Percentiles rank a stretch among this genome's conserved stretches.
phyloP scores from a whole-genome alignment of 2,888 invertebrate species.

The Caenorhabditis afra region DNA sequence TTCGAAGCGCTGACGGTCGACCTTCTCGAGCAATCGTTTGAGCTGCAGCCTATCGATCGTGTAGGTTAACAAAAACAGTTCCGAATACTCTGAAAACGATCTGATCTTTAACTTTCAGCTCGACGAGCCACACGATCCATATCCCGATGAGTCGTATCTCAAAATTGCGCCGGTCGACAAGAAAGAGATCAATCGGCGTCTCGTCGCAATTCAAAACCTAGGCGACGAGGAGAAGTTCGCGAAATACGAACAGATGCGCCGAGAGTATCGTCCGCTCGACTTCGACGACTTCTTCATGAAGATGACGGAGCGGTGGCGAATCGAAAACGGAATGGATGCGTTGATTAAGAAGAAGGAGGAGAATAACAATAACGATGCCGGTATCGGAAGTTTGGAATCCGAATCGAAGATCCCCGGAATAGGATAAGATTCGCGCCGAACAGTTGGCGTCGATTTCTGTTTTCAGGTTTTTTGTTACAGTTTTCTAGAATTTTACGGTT shows the following conservation, averaged over 20 bases:
- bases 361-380: too few species aligned
- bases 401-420: too few species aligned
- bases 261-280: neutral
- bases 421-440: too few species aligned
- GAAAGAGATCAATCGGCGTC: slow-evolving; percentile 3
- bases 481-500: too few species aligned
- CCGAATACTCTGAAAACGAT: neutral
- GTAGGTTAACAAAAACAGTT: too few species aligned
- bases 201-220: neutral
- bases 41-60: slow-evolving; percentile 2
- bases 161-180: slow-evolving; percentile 17
- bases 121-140: neutral
- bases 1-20: neutral
- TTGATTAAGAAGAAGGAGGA: too few species aligned
- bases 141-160: slow-evolving; percentile 4
- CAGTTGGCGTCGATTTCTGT: too few species aligned
- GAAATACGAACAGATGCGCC: neutral
- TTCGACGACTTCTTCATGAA: neutral
- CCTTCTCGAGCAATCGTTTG: neutral
- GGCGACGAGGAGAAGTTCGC: neutral
- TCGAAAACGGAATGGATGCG: neutral
- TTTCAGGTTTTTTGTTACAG: too few species aligned
- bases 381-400: too few species aligned
- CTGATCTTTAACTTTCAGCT: slow-evolving; percentile 14
- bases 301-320: neutral